These are phyloP conservation scores for Oscheius sp. DNA, from an alignment of 2,888 invertebrate genomes.

Conservation along the genomic window DNA sequence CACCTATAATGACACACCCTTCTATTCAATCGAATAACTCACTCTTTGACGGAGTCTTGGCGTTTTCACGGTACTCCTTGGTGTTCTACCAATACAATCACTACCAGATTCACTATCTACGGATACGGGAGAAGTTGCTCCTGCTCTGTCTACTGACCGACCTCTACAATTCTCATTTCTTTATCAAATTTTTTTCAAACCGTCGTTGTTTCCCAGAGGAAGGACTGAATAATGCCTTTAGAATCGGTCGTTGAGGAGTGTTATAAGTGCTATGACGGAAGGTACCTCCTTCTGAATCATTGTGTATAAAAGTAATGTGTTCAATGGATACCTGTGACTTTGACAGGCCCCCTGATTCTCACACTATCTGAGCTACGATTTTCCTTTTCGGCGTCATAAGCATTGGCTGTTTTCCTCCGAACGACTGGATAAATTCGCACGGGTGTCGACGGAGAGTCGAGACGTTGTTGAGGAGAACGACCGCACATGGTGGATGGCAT, in stretches of 20 bases:
- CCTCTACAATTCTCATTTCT: too few species aligned
- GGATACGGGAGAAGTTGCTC: constrained; percentile 41
- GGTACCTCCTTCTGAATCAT: too few species aligned
- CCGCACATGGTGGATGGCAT: constrained; percentile 54
- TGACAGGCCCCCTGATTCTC: constrained; percentile 30
- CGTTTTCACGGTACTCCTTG: constrained; percentile 55
- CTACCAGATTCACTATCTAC: constrained; percentile 38
- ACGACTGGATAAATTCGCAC: constrained; percentile 11
- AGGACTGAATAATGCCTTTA: constrained; percentile 52
- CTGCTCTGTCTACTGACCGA: constrained; percentile 43
- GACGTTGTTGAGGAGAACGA: constrained; percentile 43
- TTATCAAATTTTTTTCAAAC: too few species aligned
- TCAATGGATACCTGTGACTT: constrained; percentile 18
- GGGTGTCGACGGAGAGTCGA: constrained; percentile 18
- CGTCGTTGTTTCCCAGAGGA: constrained; percentile 15
- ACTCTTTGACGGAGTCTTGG: constrained; percentile 58
- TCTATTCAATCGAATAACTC: background rate
- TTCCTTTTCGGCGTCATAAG: constrained; percentile 27
- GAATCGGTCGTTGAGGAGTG: constrained; percentile 50
- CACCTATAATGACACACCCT: constrained; percentile 69
- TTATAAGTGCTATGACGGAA: constrained; percentile 47
- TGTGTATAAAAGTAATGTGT: background rate
- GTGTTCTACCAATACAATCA: constrained; percentile 39
- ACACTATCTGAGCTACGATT: constrained; percentile 26
- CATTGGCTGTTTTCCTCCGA: background rate